phyloP scores from a whole-genome alignment of 2,113 vertebrate genomes.

The Oxyura jamaicensis region DNA sequence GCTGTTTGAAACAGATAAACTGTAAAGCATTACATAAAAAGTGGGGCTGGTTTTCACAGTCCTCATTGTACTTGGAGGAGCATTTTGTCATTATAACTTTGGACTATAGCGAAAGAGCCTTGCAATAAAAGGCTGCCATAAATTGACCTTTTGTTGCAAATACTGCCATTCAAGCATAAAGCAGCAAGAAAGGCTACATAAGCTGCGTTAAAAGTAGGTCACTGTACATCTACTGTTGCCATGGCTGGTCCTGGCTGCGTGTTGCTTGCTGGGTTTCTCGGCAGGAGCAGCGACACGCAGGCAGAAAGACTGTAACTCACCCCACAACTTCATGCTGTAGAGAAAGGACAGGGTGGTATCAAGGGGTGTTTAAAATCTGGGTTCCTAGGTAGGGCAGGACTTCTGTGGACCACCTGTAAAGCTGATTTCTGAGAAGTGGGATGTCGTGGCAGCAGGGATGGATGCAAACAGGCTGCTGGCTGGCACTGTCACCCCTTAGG shows the following conservation, averaged over 20 bases:
- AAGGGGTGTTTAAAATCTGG: neutral
- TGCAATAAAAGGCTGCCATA: constrained; percentile 53
- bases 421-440: neutral
- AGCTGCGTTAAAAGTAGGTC: constrained; percentile 61
- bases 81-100: constrained; percentile 34
- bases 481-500: neutral
- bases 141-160: constrained; percentile 65
- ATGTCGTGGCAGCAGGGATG: neutral
- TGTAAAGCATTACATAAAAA: constrained; percentile 21
- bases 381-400: neutral
- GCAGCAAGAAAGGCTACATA: constrained; percentile 42
- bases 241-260: neutral
- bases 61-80: neutral
- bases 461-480: neutral
- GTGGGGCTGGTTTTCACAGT: constrained; percentile 17
- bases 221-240: constrained; percentile 40
- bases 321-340: accelerated
- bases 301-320: neutral
- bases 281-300: neutral
- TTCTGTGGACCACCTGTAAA: neutral
- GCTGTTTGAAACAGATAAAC: constrained; percentile 27
- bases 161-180: constrained; percentile 66
- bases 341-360: neutral
- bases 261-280: neutral
- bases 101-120: constrained; percentile 4